Conservation (phyloP, 2,797 vertebrate genomes). For the Eulemur rubriventer region DNA sequence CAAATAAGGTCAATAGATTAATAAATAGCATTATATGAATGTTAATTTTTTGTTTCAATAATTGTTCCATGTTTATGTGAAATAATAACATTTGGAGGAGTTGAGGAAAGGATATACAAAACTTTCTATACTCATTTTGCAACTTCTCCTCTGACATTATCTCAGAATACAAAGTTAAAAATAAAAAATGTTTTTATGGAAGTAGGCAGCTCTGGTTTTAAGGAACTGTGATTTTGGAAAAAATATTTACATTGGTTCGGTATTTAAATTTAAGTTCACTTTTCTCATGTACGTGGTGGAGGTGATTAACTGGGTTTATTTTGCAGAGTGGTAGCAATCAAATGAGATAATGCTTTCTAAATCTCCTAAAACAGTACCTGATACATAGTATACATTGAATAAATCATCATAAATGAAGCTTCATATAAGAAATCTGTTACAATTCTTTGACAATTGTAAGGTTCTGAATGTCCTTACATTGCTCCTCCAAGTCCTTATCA, state of each 20-base stretch:
- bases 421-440: background rate
- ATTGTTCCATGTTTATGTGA: background rate
- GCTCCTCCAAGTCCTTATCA: background rate
- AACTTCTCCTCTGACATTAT: background rate
- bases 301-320: background rate
- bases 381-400: background rate
- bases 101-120: background rate
- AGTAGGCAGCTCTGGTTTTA: background rate
- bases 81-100: background rate
- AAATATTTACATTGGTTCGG: background rate
- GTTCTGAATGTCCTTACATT: background rate
- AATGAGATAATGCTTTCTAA: slow-evolving; percentile 13
- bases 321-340: background rate
- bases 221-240: background rate
- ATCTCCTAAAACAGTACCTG: background rate
- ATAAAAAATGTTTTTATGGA: background rate
- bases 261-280: background rate
- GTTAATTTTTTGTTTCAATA: background rate
- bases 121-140: background rate
- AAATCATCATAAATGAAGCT: background rate
- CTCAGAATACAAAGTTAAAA: background rate
- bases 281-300: background rate
- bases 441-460: background rate
- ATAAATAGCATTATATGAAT: background rate
- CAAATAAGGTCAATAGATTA: background rate